Evolutionary conservation across 2,113 vertebrate genomes (phyloP).

Genomic region (Stegostoma tigrinum): DNA sequence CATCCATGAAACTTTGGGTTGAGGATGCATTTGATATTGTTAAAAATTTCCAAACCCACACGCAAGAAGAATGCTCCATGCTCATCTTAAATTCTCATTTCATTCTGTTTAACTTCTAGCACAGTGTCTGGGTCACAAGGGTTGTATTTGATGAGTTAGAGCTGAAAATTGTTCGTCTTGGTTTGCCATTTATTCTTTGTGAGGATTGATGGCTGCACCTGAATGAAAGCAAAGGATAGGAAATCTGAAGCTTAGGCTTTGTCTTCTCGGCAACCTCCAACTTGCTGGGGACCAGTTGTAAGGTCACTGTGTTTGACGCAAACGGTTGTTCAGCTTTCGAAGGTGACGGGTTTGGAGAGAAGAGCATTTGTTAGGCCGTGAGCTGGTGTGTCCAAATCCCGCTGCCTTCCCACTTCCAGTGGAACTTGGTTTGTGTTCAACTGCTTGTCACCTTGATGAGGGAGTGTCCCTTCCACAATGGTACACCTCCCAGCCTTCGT

Average conservation of each 20-base stretch:
- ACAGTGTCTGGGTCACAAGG: neutral
- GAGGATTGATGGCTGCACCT: neutral
- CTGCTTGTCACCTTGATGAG: no score
- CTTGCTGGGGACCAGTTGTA: neutral
- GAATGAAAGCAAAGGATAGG: neutral
- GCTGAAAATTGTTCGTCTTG: neutral
- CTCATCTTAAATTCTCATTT: neutral
- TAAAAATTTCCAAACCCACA: neutral
- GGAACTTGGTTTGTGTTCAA: no score
- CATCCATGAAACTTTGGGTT: neutral
- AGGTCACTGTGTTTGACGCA: neutral
- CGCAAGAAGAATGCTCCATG: neutral
- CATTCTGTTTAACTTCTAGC: neutral
- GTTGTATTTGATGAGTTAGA: neutral
- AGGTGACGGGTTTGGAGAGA: no score
- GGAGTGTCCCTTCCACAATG: no score
- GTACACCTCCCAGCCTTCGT: no score
- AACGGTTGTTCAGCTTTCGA: no score
- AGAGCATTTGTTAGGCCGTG: no score
- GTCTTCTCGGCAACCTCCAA: neutral
- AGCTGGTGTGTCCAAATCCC: no score
- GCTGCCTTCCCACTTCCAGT: no score
- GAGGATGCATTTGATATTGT: neutral
- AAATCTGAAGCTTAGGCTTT: neutral
- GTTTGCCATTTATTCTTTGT: neutral